Evolutionary conservation across 2,888 invertebrate genomes (phyloP), one percentile per base, ranked within the genome.

Genomic region (Lumbricus terrestris): DNA sequence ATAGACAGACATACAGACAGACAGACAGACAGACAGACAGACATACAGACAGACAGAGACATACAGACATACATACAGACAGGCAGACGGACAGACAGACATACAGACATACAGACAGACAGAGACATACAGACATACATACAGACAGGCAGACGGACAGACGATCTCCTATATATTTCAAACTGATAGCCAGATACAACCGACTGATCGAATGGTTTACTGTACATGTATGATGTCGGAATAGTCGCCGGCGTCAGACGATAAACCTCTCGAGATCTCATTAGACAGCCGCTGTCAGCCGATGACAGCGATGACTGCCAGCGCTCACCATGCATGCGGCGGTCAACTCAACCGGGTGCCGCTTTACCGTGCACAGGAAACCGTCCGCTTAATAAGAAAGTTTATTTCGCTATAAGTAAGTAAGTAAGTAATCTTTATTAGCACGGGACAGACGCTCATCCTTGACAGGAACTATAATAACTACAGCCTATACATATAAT

Each of bases 211-310:
- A 20, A 37, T 23, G 34, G 34, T 37, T 85, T 85, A 85, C 37
- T 18, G 35, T n/a, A n/a, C n/a, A n/a, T n/a, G n/a, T 34, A 85
- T 37, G 85, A 85, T 37, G 85, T 37, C 85, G 85, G 23, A 4
- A 85, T 35, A 33, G 18, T 85, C 85, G 85, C 11, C n/a, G n/a
- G 29, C 69, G 69, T n/a, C 69, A 69, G 69, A 69, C 29, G 29
- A 69, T 85, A 85, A 85, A 85, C 35, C 35, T 85, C 5, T 85
- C 37, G 18, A 85, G 85, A 37, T 20, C 34, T 85, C 85, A 35
- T 85, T 85, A 85, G 85, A 85, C 35, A 85, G 35, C 85, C 35
- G 85, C 85, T 85, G 85, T 85, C 85, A 37, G 85, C 85, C 37
- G 85, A 85, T 35, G 37, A 85, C 35, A 85, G 37, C 85, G 35